Evolutionary conservation across 2,113 vertebrate species (phyloP).

Genomic region (Erythrocercus mccallii): DNA sequence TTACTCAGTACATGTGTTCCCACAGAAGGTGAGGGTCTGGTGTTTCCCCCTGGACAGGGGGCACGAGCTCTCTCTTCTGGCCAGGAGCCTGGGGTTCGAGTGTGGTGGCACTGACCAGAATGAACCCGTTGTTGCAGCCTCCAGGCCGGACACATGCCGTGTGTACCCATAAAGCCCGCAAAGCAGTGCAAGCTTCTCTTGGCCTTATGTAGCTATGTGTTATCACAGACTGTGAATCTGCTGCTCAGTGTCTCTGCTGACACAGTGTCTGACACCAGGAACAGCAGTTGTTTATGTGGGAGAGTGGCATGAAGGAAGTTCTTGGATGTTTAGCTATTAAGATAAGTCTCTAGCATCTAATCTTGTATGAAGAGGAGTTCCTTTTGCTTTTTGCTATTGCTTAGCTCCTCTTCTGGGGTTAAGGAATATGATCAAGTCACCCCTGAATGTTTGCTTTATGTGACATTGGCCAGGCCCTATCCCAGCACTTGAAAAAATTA

Average conservation of each 20-base stretch:
- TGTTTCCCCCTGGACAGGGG: neutral
- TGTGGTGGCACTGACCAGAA: neutral
- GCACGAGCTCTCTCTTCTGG: fast-evolving
- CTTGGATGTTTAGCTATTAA: neutral
- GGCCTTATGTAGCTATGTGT: neutral
- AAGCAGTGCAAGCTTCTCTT: neutral
- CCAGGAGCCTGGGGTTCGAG: fast-evolving
- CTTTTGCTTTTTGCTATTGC: neutral
- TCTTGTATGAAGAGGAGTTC: neutral
- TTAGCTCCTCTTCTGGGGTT: neutral
- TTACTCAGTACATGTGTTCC: neutral
- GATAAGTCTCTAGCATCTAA: neutral
- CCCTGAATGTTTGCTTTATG: neutral
- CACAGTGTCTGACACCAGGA: slow-evolving; percentile 45
- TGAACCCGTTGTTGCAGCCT: neutral
- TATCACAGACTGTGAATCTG: neutral
- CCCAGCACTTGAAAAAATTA: neutral
- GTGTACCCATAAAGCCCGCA: neutral
- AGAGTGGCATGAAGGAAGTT: slow-evolving; percentile 24
- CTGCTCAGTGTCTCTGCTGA: neutral
- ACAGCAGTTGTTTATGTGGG: slow-evolving; percentile 25
- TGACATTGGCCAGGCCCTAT: neutral
- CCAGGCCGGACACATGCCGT: fast-evolving
- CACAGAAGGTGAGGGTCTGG: neutral
- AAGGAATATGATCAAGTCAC: neutral